Evolutionary conservation across 1,140 invertebrate species (phyloP), one percentile per base, ranked within the genome.

Genomic region (Nixonia krombeini): DNA sequence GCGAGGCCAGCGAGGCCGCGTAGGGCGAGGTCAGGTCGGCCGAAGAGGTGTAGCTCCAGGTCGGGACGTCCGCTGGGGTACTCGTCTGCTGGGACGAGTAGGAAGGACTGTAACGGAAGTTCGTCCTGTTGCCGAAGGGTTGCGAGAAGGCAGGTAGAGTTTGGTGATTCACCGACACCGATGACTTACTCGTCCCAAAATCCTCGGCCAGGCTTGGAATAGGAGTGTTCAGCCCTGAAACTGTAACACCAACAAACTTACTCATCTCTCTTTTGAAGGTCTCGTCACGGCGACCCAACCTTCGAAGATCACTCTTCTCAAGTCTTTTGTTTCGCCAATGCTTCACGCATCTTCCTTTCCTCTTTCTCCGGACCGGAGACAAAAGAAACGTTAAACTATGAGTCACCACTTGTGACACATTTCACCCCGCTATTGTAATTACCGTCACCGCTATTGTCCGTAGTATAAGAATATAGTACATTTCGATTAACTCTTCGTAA

Each of bases 71-170:
- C 0, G 35, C 58, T 0, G 18, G 37, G 4, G 70, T 15, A 0
- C 28, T 61, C 9, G 49, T 52, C 16, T 70, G 76, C 26, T 79
- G 81, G 0, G 74, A 65, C 2, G 73, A 23, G 7, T 81, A 83
- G 0, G 78, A 59, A 15, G 80, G 77, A 29, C 74, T 78, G 45
- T 77, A 84, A 4, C 79, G 72, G 4, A 76, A 76, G 29, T 51
- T 67, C 0, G 66, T 4, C 1, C 73, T 70, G 5, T 59, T 62
- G 0, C 70, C 63, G 16, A 80, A 84, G 9, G 75, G 79, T 61
- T 75, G 79, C 4, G 77, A 78, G 25, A 84, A 84, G 0, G 73
- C 77, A 0, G 82, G 81, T 29, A 84, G 21, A 0, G 61, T 69
- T 46, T 82, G 80, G 41, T 82, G 78, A 17, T 63, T 64, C 9